Base-by-base conservation (phyloP, 2,113 vertebrate genomes). In the Perca schrenkii region DNA sequence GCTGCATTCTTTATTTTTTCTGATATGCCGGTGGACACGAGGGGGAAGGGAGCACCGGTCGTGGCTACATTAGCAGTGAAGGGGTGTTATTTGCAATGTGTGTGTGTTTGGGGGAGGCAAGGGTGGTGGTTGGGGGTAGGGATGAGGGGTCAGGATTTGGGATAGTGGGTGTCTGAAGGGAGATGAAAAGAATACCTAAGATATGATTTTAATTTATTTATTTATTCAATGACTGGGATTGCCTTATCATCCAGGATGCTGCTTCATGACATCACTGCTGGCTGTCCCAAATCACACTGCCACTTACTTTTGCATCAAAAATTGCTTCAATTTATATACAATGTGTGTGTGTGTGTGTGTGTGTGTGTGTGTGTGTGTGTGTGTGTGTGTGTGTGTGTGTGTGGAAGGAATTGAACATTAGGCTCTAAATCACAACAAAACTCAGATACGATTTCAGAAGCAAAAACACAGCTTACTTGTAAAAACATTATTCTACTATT, bases 151-250 rank as follows among this genome's bases (percentile, higher is more conserved):
- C 92, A 93, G 91, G 89, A 92, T 93, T 94, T 90, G 88, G 92
- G 83, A 89, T 83, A 78, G 87, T 22, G n/a, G 88, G 82, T 74
- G 80, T 91, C 87, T 92, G 89, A 90, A 77, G 88, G 91, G 88
- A 90, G 91, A 90, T 89, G 87, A 93, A 93, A 93, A 93, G 91
- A 94, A 94, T 92, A 93, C 89, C 95, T 91, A 92, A 92, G 86
- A 91, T 94, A 92, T 92, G 66, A 92, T 94, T 94, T 93, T 93
- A 92, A 95, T 95, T 86, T 94, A 95, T 95, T 96, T 95, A 95
- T 95, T 95, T 94, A 95, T 95, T 94, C 95, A 94, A 75, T 89
- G 88, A 74, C 80, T 87, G 86, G 85, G 81, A 89, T 89, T 86
- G 89, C 89, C 88, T 93, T 94, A 95, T 95, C 92, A 92, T 94